Evolutionary conservation across 2,113 vertebrate genomes (phyloP).

Genomic region (Leptobrachium ailaonicum): DNA sequence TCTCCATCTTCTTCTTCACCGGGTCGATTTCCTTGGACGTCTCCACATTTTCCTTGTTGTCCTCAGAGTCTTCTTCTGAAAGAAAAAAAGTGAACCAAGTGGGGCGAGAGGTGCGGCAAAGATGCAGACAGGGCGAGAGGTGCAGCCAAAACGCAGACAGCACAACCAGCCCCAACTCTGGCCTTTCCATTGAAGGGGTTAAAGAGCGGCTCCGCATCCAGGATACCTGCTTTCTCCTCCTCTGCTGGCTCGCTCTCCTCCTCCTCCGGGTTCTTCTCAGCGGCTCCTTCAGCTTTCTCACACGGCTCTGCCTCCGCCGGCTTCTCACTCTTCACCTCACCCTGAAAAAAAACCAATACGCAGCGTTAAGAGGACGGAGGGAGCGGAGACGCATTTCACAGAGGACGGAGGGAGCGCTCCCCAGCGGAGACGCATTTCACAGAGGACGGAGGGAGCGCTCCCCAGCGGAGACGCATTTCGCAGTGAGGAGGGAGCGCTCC

Average conservation of each 20-base stretch:
- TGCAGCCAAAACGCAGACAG: too few relatives aligned
- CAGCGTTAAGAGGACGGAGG: too few relatives aligned
- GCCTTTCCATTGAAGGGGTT: too few relatives aligned
- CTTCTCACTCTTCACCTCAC: conserved; percentile 80
- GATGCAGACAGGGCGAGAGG: too few relatives aligned
- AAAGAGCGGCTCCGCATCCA: background rate
- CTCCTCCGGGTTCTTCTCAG: conserved; percentile 67
- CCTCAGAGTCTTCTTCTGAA: conserved; percentile 82
- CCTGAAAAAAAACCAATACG: background rate
- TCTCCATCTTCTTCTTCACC: conserved; percentile 84
- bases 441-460: too few relatives aligned
- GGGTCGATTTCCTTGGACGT: conserved; percentile 71
- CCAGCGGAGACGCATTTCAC: too few relatives aligned
- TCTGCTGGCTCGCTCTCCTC: conserved; percentile 62
- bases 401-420: too few relatives aligned
- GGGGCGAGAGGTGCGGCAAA: too few relatives aligned
- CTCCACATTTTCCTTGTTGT: conserved; percentile 77
- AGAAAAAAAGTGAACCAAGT: conserved; percentile 40
- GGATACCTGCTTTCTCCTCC: conserved; percentile 67
- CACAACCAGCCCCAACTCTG: too few relatives aligned
- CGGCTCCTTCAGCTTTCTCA: conserved; percentile 80
- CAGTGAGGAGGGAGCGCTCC: too few relatives aligned
- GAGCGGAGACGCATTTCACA: too few relatives aligned
- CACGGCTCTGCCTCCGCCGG: conserved; percentile 73
- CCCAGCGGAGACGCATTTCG: too few relatives aligned